Percentiles rank a stretch among this genome's conserved stretches.
phyloP scores from a whole-genome alignment of 2,888 invertebrate species.

The Neoitamus cyanurus region DNA sequence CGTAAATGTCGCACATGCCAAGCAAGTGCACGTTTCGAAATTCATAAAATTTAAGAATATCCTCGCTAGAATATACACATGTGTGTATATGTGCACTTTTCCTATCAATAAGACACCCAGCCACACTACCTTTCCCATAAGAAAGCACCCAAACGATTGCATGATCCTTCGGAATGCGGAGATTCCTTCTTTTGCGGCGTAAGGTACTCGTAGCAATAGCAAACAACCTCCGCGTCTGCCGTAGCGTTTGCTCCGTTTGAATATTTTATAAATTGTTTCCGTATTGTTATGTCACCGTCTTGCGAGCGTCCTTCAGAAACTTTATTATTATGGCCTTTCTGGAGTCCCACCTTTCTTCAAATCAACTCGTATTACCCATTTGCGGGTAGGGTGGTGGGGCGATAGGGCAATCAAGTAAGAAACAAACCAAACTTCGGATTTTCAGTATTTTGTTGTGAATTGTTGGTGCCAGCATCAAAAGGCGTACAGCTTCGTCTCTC shows the following conservation, averaged over 20 bases:
- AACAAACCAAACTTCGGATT: slow-evolving; percentile 21
- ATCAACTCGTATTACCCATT: background rate
- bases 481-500: background rate
- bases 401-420: background rate
- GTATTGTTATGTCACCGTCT: background rate
- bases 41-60: background rate
- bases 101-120: background rate
- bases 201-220: no score
- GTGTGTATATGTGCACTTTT: background rate
- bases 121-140: background rate
- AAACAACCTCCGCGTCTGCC: background rate
- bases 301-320: background rate
- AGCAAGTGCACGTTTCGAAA: background rate
- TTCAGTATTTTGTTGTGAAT: background rate
- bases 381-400: background rate
- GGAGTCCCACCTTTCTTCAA: background rate
- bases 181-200: background rate
- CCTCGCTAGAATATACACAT: background rate
- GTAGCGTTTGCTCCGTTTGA: background rate
- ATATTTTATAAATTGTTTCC: background rate
- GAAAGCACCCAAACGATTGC: background rate
- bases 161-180: background rate
- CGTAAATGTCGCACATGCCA: no score
- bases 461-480: background rate
- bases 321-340: background rate